phyloP scores from a whole-genome alignment of 2,113 vertebrate genomes.

The Antigone vipio region DNA sequence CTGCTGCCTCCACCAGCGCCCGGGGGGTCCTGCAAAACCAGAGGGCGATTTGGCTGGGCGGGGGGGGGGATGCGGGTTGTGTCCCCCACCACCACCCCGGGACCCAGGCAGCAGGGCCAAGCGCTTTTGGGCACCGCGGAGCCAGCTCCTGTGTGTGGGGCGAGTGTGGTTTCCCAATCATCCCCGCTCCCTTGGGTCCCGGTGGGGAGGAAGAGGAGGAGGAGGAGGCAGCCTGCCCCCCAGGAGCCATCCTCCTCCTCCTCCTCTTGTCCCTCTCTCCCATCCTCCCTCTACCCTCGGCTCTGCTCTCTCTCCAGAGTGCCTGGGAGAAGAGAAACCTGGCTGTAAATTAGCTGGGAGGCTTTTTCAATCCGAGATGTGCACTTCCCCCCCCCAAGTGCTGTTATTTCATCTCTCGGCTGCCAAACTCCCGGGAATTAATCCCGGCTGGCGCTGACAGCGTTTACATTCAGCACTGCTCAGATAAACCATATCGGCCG shows the following conservation, averaged over 20 bases:
- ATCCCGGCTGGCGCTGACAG: constrained; percentile 56
- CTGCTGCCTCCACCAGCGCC: background rate
- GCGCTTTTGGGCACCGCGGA: accelerated
- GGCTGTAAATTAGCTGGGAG: background rate
- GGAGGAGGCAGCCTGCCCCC: no score
- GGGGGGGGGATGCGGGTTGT: accelerated
- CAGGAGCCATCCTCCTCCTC: background rate
- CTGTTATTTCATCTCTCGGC: constrained; percentile 29
- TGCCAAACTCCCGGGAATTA: constrained; percentile 52
- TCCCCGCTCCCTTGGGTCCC: background rate
- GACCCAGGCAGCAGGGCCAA: background rate
- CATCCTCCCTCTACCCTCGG: background rate
- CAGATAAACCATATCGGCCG: constrained; percentile 54
- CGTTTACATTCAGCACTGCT: constrained; percentile 60
- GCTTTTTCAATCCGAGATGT: constrained; percentile 30
- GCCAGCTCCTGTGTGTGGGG: accelerated
- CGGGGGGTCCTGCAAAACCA: background rate
- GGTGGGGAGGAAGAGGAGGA: background rate
- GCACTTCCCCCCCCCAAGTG: background rate
- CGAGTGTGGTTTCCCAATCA: background rate
- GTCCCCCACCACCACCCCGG: background rate
- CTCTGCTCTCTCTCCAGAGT: background rate
- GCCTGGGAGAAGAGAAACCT: background rate
- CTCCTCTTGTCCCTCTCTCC: background rate
- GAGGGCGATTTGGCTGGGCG: background rate